Conservation (phyloP, 2,888 invertebrate species). For the Gibbula magus region DNA sequence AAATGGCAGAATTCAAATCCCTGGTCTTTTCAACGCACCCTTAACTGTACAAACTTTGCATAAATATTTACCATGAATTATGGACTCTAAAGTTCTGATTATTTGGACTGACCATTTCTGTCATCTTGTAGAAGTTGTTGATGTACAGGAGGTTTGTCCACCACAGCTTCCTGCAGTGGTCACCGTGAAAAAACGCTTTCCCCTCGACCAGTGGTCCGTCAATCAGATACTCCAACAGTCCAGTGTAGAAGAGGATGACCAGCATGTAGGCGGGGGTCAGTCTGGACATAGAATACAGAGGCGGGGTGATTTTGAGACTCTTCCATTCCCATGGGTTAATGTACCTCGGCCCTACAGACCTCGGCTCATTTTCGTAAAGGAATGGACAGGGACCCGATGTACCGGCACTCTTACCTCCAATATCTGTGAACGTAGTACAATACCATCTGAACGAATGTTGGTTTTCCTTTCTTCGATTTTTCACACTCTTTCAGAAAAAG, state of each 20-base stretch:
- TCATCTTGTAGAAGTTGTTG: slow-evolving; percentile 55
- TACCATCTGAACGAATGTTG: slow-evolving; percentile 15
- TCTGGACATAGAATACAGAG: slow-evolving; percentile 43
- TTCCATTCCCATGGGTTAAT: no score
- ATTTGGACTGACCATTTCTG: not conserved
- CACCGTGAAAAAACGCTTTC: slow-evolving; percentile 32
- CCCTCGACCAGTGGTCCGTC: slow-evolving; percentile 59
- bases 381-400: no score
- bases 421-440: slow-evolving; percentile 33
- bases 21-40: no score
- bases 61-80: slow-evolving; percentile 36
- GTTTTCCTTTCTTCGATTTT: not conserved
- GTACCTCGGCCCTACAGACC: no score
- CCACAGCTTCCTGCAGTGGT: slow-evolving; percentile 58
- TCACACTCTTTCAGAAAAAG: slow-evolving; percentile 31
- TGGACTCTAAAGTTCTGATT: not conserved
- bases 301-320: no score
- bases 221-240: slow-evolving; percentile 54
- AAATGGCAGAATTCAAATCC: no score
- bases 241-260: slow-evolving; percentile 56
- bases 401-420: slow-evolving; percentile 28
- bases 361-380: no score
- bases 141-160: slow-evolving; percentile 65
- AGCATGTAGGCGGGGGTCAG: slow-evolving; percentile 65
- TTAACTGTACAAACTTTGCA: no score